phyloP scores from a whole-genome alignment of 2,888 invertebrate genomes.

The Timema cristinae region DNA sequence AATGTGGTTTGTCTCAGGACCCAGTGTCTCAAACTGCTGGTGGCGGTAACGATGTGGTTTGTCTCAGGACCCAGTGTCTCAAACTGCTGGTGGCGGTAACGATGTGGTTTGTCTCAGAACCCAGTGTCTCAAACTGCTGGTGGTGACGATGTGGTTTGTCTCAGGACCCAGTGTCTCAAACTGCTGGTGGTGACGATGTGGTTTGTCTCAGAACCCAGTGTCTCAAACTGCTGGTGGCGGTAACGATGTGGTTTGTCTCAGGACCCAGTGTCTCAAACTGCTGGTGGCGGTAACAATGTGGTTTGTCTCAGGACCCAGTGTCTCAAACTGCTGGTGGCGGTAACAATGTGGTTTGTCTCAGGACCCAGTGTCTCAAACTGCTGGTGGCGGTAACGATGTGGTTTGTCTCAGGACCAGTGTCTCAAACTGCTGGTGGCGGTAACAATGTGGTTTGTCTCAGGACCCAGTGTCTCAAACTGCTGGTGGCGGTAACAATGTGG shows the following conservation, averaged over 20 bases:
- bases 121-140: slow-evolving; percentile 80
- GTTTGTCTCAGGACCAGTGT: slow-evolving; percentile 71
- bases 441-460: slow-evolving; percentile 74
- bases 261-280: slow-evolving; percentile 79
- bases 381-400: slow-evolving; percentile 86
- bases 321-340: slow-evolving; percentile 79
- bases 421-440: slow-evolving; percentile 82
- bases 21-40: slow-evolving; percentile 80
- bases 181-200: slow-evolving; percentile 80
- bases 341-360: slow-evolving; percentile 75
- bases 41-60: slow-evolving; percentile 88
- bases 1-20: slow-evolving; percentile 71
- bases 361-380: slow-evolving; percentile 79
- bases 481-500: slow-evolving; percentile 88
- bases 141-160: too few species aligned
- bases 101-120: slow-evolving; percentile 71
- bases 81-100: slow-evolving; percentile 84
- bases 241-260: slow-evolving; percentile 75
- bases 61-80: slow-evolving; percentile 73
- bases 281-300: slow-evolving; percentile 86
- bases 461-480: slow-evolving; percentile 77
- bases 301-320: slow-evolving; percentile 75
- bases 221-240: slow-evolving; percentile 79
- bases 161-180: slow-evolving; percentile 78
- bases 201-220: slow-evolving; percentile 75